These are phyloP conservation scores for Heliothis subflexa DNA, from an alignment of 1,140 invertebrate species.

Conservation along the genomic window DNA sequence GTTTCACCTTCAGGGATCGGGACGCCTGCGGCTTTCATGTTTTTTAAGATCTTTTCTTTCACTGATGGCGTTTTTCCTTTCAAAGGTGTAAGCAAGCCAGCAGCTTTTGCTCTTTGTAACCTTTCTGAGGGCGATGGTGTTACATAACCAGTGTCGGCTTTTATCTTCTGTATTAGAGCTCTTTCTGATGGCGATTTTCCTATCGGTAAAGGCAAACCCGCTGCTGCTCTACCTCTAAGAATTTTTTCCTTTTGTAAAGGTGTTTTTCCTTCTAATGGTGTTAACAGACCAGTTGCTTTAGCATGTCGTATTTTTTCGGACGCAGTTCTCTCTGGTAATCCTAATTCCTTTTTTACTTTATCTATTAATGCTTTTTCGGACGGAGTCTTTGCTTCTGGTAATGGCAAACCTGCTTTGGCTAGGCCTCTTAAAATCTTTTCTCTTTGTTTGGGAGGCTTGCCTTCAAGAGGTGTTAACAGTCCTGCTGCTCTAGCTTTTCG, in stretches of 20 bases:
- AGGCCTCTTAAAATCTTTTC: conserved; percentile 56
- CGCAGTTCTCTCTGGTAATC: too few relatives aligned
- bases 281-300: conserved; percentile 50
- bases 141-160: conserved; percentile 47
- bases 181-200: conserved; percentile 60
- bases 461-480: conserved; percentile 24
- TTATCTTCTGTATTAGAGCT: conserved; percentile 58
- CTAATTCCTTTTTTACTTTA: conserved; percentile 45
- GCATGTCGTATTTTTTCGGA: conserved; percentile 46
- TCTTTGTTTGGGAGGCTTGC: conserved; percentile 32
- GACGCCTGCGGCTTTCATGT: conserved; percentile 46
- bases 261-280: conserved; percentile 56
- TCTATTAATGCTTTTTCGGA: conserved; percentile 58
- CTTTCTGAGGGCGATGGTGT: conserved; percentile 56
- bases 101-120: conserved; percentile 57
- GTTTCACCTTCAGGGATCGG: conserved; percentile 48
- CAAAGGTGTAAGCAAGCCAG: conserved; percentile 57
- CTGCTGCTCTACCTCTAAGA: conserved; percentile 57
- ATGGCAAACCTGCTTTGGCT: conserved; percentile 45
- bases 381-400: conserved; percentile 52
- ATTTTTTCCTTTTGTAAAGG: conserved; percentile 60
- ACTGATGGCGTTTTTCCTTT: conserved; percentile 57
- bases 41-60: conserved; percentile 63
- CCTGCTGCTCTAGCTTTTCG: conserved; percentile 45
- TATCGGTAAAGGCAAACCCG: conserved; percentile 58